Conservation (phyloP, 2,797 vertebrate species). For the Rhinophrynus dorsalis region DNA sequence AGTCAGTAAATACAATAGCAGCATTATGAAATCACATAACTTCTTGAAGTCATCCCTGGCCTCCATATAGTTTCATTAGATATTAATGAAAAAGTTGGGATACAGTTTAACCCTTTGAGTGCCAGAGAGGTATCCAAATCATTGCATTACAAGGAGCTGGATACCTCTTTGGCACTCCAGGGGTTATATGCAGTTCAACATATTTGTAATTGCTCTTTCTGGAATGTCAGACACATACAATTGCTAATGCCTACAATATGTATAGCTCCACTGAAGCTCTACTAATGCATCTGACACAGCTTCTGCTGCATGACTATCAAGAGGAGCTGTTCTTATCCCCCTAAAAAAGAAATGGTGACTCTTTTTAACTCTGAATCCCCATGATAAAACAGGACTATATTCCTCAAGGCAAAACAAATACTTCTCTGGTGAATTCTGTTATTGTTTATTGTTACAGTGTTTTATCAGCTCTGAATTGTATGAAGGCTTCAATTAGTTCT, state of each 20-base stretch:
- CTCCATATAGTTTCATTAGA: too few species aligned
- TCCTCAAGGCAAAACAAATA: conserved; percentile 81
- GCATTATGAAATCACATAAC: too few species aligned
- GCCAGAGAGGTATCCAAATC: too few species aligned
- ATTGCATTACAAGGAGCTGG: too few species aligned
- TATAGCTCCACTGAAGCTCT: conserved; percentile 88
- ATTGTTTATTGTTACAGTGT: conserved; percentile 81
- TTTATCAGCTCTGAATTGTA: conserved; percentile 93
- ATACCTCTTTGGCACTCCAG: too few species aligned
- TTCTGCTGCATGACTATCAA: conserved; percentile 56
- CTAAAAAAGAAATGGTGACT: conserved; percentile 50
- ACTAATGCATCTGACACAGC: conserved; percentile 85
- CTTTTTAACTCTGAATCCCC: conserved; percentile 77
- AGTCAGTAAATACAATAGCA: too few species aligned
- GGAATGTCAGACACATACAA: conserved; percentile 64
- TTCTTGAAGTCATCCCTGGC: too few species aligned
- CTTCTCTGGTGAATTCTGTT: conserved; percentile 78
- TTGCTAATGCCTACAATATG: conserved; percentile 80
- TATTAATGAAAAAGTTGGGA: too few species aligned
- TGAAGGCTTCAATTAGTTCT: conserved; percentile 98
- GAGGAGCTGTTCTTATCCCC: conserved; percentile 32
- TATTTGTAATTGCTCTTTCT: conserved; percentile 12
- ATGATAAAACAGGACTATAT: conserved; percentile 76
- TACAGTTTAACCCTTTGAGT: too few species aligned
- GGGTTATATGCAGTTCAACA: conserved; percentile 17